Conservation (phyloP, 2,113 vertebrate genomes). For the zebrafish (Danio rerio) region DNA sequence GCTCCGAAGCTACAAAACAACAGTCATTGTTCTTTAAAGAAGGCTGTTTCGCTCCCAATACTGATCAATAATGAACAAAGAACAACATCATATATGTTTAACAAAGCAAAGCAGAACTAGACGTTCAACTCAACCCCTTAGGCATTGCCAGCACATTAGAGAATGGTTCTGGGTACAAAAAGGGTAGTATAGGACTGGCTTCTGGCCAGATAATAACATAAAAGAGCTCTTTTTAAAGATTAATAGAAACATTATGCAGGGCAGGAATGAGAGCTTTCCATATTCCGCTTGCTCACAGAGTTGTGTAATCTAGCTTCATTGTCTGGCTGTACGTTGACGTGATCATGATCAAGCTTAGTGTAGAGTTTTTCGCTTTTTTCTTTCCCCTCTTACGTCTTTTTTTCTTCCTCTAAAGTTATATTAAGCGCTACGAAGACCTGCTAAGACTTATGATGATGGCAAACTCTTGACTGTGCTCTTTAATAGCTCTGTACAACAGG, state of each 20-base stretch:
- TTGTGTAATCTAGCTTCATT: constrained; percentile 52
- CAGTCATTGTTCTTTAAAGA: background rate
- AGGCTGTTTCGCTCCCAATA: background rate
- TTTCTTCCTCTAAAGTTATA: constrained; percentile 8
- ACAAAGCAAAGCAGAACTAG: background rate
- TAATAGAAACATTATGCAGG: constrained; percentile 46
- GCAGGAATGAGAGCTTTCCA: constrained; percentile 33
- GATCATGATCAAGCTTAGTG: constrained; percentile 19
- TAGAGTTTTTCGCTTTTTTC: background rate
- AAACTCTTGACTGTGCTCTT: constrained; percentile 19
- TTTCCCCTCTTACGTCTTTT: background rate
- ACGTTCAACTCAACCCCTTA: background rate
- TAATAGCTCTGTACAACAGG: constrained; percentile 14
- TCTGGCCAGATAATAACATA: constrained; percentile 49
- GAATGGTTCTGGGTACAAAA: background rate
- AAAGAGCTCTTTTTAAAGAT: constrained; percentile 50
- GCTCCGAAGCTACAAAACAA: background rate
- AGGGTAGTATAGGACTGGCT: constrained; percentile 1
- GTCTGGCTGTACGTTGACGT: constrained; percentile 26
- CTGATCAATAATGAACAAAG: constrained; percentile 5
- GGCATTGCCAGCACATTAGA: background rate
- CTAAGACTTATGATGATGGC: background rate
- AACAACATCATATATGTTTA: constrained; percentile 6
- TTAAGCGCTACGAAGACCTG: background rate
- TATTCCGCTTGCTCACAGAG: constrained; percentile 46